phyloP scores from a whole-genome alignment of 2,797 vertebrate species.

The Heliangelus exortis region DNA sequence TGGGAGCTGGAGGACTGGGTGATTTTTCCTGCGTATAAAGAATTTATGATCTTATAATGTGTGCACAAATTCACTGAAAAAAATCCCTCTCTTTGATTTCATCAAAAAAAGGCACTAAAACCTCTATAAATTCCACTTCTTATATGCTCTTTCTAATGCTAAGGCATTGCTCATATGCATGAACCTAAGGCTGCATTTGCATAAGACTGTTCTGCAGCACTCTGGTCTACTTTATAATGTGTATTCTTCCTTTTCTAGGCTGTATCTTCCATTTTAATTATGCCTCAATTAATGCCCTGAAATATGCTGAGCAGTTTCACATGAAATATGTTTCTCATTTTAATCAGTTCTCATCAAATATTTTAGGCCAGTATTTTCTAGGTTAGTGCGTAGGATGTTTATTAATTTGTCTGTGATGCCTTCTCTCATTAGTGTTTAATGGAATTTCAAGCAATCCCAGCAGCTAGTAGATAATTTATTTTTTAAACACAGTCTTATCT shows the following conservation, averaged over 20 bases:
- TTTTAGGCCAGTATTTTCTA: constrained; percentile 65
- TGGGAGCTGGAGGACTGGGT: neutral
- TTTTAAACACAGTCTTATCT: constrained; percentile 64
- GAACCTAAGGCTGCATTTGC: neutral
- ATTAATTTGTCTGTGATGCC: constrained; percentile 72
- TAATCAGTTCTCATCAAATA: constrained; percentile 72
- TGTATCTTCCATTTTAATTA: constrained; percentile 51
- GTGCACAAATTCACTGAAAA: neutral
- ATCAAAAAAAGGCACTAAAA: neutral
- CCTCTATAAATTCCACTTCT: neutral
- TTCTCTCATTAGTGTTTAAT: constrained; percentile 71
- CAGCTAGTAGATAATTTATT: constrained; percentile 54
- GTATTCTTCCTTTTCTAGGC: neutral
- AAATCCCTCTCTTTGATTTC: neutral
- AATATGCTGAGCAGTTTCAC: constrained; percentile 41
- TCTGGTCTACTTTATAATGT: neutral
- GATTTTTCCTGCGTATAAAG: neutral
- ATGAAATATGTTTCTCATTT: constrained; percentile 66
- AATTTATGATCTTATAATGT: neutral
- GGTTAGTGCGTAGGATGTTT: constrained; percentile 54
- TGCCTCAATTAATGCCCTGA: constrained; percentile 60
- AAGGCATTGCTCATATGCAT: neutral
- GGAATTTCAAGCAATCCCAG: constrained; percentile 62
- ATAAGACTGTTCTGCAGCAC: neutral
- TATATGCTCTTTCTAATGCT: neutral